Evolutionary conservation across 2,113 vertebrate genomes (phyloP), one percentile per base, ranked within the genome.

Genomic region (Malaclemys terrapin): DNA sequence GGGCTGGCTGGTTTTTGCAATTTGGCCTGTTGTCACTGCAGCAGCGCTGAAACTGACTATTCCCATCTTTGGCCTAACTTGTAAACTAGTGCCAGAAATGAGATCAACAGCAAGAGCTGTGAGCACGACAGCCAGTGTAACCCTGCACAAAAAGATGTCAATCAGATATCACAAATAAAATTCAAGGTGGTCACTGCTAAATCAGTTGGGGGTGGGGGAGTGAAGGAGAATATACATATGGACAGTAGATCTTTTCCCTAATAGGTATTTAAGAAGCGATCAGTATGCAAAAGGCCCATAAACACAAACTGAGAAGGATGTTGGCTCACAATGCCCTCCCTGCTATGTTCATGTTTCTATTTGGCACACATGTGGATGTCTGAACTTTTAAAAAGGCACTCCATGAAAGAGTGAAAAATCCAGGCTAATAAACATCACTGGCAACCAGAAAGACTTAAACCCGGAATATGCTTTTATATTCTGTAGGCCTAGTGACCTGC

Each of bases 301-400:
- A 12, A 14, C 56, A 57, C 88, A 88, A 89, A 89, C 78, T 80
- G 50, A 91, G 53, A 79, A 93, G 91, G 94, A 91, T 2, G 47
- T 82, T 95, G 94, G 38, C 53, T 83, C 42, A 47, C 5, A 53
- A 85, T 59, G 57, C 12, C 27, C 35, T 2, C 81, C 81, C 82
- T 86, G 1, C 65, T 54, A 59, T 4, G 59, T 20, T 83, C 50
- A 3, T 25, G 54, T 85, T 2, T 10, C 42, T 62, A 81, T 54
- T 4, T 91, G 91, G 90, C 90, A 92, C 12, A 47, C 72, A 42
- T 0, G 31, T 50, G 87, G 19, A 8, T 27, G 84, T 57, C 49
- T 80, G 38, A 14, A 93, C 11, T 50, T 35, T 49, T 49, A 12
- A 87, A 85, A 57, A 90, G 89, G 90, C 87, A 90, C 82, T 57